Percentiles rank a stretch among this genome's conserved stretches.
These are phyloP conservation scores for Drosophila nigrodunni DNA, from an alignment of 1,140 invertebrate species.

Conservation along the genomic window DNA sequence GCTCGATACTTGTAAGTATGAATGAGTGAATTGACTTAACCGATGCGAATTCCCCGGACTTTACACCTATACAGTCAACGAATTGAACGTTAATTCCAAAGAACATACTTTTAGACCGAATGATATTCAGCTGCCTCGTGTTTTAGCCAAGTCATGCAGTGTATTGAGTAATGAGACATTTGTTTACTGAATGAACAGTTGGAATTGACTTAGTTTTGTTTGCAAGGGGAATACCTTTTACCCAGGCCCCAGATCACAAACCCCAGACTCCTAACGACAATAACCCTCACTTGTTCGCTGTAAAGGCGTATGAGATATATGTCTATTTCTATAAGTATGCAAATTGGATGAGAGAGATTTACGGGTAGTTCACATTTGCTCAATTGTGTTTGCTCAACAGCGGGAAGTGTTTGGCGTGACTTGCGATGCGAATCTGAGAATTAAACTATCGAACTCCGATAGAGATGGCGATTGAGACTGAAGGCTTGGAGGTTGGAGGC, in stretches of 20 bases:
- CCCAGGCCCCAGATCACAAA: conserved; percentile 3
- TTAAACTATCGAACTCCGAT: conserved; percentile 10
- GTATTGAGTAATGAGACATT: conserved; percentile 62
- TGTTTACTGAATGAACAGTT: conserved; percentile 58
- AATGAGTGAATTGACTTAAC: not conserved
- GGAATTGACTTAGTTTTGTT: conserved; percentile 35
- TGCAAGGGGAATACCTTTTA: conserved; percentile 47
- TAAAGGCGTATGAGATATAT: not conserved
- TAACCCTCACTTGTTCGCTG: not conserved
- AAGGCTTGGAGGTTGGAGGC: conserved; percentile 1
- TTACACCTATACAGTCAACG: conserved; percentile 50
- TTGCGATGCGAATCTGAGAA: conserved; percentile 34
- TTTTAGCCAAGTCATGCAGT: conserved; percentile 58
- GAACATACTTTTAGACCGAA: conserved; percentile 38
- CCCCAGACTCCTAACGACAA: not conserved
- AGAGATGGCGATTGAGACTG: not conserved
- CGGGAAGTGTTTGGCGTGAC: conserved; percentile 52
- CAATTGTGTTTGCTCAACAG: conserved; percentile 42
- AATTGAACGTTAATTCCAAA: conserved; percentile 68
- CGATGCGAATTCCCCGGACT: conserved; percentile 35
- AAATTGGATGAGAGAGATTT: conserved; percentile 29
- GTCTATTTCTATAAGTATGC: conserved; percentile 19
- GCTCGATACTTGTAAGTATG: not conserved
- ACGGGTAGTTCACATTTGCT: conserved; percentile 32
- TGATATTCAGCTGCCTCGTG: not conserved